Conservation (phyloP, 23 tunicate species). For the Trididemnum miniatum region DNA sequence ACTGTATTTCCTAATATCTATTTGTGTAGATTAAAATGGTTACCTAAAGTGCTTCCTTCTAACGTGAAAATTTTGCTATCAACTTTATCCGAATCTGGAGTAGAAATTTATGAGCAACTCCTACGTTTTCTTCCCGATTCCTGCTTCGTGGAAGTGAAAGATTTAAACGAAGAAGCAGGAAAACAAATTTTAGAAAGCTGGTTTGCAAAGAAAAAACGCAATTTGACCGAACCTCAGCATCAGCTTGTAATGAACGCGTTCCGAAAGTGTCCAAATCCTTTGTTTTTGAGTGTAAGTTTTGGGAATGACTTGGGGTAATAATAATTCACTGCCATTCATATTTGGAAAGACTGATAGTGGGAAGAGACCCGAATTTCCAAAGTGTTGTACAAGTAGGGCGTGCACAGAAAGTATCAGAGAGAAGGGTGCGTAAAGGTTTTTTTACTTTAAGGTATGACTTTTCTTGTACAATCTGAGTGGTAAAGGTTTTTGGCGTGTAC, state of each 20-base stretch:
- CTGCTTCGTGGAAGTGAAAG: slow-evolving; percentile 47
- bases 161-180: slow-evolving; percentile 56
- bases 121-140: slow-evolving; percentile 22
- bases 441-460: no score
- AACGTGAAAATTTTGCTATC: slow-evolving; percentile 61
- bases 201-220: slow-evolving; percentile 31
- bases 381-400: no score
- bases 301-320: no score
- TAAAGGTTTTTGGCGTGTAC: no score
- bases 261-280: slow-evolving; percentile 38
- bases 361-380: no score
- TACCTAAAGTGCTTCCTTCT: slow-evolving; percentile 63
- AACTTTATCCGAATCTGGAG: slow-evolving; percentile 58
- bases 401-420: no score
- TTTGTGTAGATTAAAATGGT: slow-evolving; percentile 80
- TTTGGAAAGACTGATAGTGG: no score
- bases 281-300: slow-evolving; percentile 68
- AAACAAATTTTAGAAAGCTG: slow-evolving; percentile 48
- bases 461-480: no score
- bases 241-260: slow-evolving; percentile 54
- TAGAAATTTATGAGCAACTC: slow-evolving; percentile 37
- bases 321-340: no score
- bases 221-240: slow-evolving; percentile 44
- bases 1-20: no score
- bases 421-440: no score